Evolutionary conservation across 2,888 invertebrate species (phyloP).

Genomic region (Pristionchus entomophagus): DNA sequence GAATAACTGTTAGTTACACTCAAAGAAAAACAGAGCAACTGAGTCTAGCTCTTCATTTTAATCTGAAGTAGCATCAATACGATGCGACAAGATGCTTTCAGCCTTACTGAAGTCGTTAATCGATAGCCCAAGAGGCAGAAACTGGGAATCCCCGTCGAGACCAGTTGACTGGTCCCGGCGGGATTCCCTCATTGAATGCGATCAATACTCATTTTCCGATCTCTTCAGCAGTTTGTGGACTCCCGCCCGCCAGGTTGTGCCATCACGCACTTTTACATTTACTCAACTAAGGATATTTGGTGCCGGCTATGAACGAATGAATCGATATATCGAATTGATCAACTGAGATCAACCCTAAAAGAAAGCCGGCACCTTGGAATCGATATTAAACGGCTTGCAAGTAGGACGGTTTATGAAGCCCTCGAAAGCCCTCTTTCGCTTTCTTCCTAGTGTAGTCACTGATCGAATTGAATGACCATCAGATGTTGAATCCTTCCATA

Average conservation of each 20-base stretch:
- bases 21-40: too few species aligned
- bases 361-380: not conserved
- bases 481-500: too few species aligned
- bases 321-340: not conserved
- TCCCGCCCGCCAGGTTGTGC: conserved; percentile 44
- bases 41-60: too few species aligned
- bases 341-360: not conserved
- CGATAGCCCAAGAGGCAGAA: not conserved
- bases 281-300: not conserved
- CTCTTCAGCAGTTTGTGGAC: conserved; percentile 45
- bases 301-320: not conserved
- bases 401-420: not conserved
- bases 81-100: conserved; percentile 16
- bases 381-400: not conserved
- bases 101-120: not conserved
- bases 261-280: conserved; percentile 13
- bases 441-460: not conserved
- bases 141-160: not conserved
- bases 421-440: not conserved
- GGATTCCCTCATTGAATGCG: not conserved
- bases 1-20: too few species aligned
- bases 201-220: conserved; percentile 38
- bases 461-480: not conserved
- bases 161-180: not conserved
- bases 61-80: too few species aligned